A percentile compares a stretch with the other conserved stretches of the same genome.
Conservation (phyloP, 2,888 invertebrate genomes). For the Lottia scabra region DNA sequence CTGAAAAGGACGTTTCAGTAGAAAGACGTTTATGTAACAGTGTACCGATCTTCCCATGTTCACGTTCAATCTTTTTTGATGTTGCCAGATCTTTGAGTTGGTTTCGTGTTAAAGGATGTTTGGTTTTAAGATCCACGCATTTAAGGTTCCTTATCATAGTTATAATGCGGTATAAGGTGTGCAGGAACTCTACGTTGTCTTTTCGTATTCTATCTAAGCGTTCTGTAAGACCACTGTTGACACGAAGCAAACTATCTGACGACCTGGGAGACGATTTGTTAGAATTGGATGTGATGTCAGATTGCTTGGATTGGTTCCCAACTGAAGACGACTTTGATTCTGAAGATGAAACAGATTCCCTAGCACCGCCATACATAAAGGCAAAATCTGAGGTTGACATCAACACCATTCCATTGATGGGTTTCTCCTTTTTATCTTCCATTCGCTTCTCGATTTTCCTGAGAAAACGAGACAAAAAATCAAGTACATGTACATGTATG, state of each 20-base stretch:
- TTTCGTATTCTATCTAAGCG: constrained; percentile 35
- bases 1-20: not conserved
- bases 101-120: constrained; percentile 27
- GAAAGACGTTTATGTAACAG: not conserved
- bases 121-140: constrained; percentile 39
- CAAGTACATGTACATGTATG: no score
- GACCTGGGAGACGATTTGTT: not conserved
- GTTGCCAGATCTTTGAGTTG: not conserved
- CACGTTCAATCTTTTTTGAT: not conserved
- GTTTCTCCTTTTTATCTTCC: not conserved
- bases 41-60: not conserved
- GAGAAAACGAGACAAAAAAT: no score
- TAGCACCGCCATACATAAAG: not conserved
- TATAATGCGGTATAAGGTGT: constrained; percentile 33
- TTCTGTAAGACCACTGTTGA: not conserved
- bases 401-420: not conserved
- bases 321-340: not conserved
- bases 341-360: not conserved
- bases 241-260: not conserved
- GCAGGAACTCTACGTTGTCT: constrained; percentile 39
- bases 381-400: not conserved
- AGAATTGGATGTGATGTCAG: not conserved
- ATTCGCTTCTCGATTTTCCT: not conserved
- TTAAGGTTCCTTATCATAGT: constrained; percentile 44
- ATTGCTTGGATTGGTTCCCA: not conserved